Evolutionary conservation across 2,888 invertebrate species (phyloP).

Genomic region (Xestia rhomboidea): DNA sequence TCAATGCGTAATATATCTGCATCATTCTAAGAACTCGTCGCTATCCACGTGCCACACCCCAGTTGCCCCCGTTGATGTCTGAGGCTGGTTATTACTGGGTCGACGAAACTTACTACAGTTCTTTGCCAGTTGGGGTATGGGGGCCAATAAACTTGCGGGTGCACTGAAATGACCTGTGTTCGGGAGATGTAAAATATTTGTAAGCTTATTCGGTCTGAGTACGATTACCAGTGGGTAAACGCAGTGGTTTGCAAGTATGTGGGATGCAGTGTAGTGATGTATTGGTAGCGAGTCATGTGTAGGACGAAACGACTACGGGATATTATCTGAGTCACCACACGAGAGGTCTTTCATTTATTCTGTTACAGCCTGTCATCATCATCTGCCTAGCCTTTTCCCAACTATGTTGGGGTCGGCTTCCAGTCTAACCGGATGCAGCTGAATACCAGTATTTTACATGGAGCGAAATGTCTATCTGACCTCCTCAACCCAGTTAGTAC

Average conservation of each 20-base stretch:
- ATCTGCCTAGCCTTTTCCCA: too few relatives aligned
- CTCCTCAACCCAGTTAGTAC: too few relatives aligned
- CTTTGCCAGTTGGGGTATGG: constrained; percentile 54
- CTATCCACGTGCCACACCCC: constrained; percentile 55
- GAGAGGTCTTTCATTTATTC: not conserved
- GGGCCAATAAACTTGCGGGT: constrained; percentile 46
- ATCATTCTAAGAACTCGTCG: constrained; percentile 22
- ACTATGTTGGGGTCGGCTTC: too few relatives aligned
- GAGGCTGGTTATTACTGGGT: constrained; percentile 60
- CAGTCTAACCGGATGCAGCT: too few relatives aligned
- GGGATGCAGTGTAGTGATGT: too few relatives aligned
- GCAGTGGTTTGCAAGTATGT: too few relatives aligned
- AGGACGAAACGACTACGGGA: too few relatives aligned
- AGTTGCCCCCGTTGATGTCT: too few relatives aligned
- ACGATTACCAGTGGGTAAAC: too few relatives aligned
- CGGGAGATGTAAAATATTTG: constrained; percentile 38
- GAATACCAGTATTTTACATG: too few relatives aligned
- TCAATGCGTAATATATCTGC: constrained; percentile 1
- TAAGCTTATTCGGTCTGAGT: constrained; percentile 40
- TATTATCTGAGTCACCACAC: not conserved
- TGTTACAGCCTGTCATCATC: not conserved
- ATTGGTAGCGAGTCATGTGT: too few relatives aligned
- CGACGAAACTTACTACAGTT: constrained; percentile 60
- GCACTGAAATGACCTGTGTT: constrained; percentile 39
- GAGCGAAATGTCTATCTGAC: too few relatives aligned